Evolutionary conservation across 37 sponge, comb jelly and placozoan species (phyloP).

Genomic region (Axinella damicornis): DNA sequence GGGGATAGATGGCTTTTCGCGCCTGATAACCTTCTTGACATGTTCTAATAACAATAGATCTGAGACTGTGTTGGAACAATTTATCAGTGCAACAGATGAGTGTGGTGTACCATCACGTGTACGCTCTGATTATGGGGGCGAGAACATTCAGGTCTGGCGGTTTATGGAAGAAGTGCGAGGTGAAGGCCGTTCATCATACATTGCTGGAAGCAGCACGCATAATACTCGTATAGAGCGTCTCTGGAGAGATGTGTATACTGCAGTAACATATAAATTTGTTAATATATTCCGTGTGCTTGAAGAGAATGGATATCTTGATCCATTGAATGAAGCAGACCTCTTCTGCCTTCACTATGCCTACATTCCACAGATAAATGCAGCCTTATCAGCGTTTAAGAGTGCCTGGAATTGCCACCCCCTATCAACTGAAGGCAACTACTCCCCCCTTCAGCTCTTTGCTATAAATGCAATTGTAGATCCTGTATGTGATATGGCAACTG

Average conservation of each 20-base stretch:
- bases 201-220: neutral
- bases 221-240: neutral
- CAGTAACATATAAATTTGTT: too few species aligned
- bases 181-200: too few species aligned
- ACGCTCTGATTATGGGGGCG: slow-evolving; percentile 61
- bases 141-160: slow-evolving; percentile 44
- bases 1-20: slow-evolving; percentile 28
- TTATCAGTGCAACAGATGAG: slow-evolving; percentile 3
- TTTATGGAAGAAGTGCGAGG: slow-evolving; percentile 57
- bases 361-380: slow-evolving; percentile 8
- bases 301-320: neutral
- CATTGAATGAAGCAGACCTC: slow-evolving; percentile 12
- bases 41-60: slow-evolving; percentile 45
- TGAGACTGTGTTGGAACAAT: slow-evolving; percentile 40
- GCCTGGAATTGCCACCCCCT: slow-evolving; percentile 20
- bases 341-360: slow-evolving; percentile 1
- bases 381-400: neutral
- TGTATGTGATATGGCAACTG: too few species aligned
- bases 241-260: neutral
- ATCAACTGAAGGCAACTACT: slow-evolving; percentile 17
- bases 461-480: neutral
- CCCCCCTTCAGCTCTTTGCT: slow-evolving; percentile 1
- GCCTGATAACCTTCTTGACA: slow-evolving; percentile 42
- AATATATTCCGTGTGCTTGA: slow-evolving; percentile 10
- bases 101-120: slow-evolving; percentile 74